Base-by-base conservation (phyloP, 2,797 vertebrate species). In the Macropus fuliginosus region DNA sequence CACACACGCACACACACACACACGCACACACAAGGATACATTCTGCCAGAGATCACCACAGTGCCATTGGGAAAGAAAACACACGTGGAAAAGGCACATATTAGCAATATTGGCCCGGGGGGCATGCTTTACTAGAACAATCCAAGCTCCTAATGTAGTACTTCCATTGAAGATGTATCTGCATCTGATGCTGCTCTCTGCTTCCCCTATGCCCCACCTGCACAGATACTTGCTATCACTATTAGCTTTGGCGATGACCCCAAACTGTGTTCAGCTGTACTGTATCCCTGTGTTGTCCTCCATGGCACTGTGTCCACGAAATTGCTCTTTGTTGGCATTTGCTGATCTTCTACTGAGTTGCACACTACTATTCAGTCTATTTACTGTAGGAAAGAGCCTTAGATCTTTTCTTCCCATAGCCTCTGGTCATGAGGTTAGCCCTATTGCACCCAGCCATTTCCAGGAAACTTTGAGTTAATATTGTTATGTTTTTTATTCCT, bases 1-100 rank as follows among this genome's bases (percentile, higher is more conserved):
- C 0, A 62, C 0, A 62, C 0, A 34, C 0, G 14, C 11, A 34
- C 10, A 34, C 10, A 62, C 10, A 40, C 4, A 40, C 4, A 18
- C 1, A 74, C 18, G 24, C n/a, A 40, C 18, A 81, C 2, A 40
- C n/a, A 81, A 1, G 66, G 66, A 24, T 81, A 9, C n/a, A 40
- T n/a, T 74, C 66, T 81, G 6, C n/a, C n/a, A 46, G 24, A 81
- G 18, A 81, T 81, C 6, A 40, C 18, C 66, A 46, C 66, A 81
- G 0, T 40, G n/a, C 18, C n/a, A 74, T 8, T 24, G n/a, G 66
- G 18, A 40, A 74, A 40, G 16, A 18, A 18, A 74, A 40, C 2
- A 74, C 34, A 74, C 40, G 62, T 21, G 16, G 62, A n/a, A 74
- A 74, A 40, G 34, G n/a, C n/a, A 8, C 1, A 40, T 40, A 74